Base-by-base conservation (phyloP, 2,113 vertebrate species). In the Pedionomus torquatus region DNA sequence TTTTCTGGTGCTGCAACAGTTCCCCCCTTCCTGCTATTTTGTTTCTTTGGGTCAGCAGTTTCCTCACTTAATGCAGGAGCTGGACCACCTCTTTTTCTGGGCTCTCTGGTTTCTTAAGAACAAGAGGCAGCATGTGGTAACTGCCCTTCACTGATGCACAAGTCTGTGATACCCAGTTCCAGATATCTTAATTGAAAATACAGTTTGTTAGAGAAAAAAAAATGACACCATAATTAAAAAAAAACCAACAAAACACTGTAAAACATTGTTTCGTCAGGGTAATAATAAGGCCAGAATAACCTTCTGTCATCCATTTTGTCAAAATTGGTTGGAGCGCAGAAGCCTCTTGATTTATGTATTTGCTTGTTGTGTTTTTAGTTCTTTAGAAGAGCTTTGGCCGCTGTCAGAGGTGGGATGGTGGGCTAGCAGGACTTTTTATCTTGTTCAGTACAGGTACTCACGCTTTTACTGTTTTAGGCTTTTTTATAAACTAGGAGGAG, bases 181-280 rank as follows among this genome's bases (percentile, higher is more conserved):
- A 11, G 39, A 55, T 26, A 48, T 52, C 48, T 78, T 91, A 84
- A 93, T 97, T 92, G 95, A 76, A 96, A 69, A 94, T 41, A 23
- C 43, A 48, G 35, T 80, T 77, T 94, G 60, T 80, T 86, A 82
- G 51, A 48, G 44, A 49, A 79, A 87, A 79, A 87, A 89, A 91
- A 49, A 68, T 61, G 89, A 80, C 69, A 91, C 26, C 63, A 80
- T 91, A 96, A 95, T 91, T 93, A 91, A 68, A 77, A 89, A 65
- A 92, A n/a, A n/a, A n/a, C n/a, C n/a, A n/a, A n/a, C n/a, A n/a
- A n/a, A n/a, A n/a, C n/a, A 13, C 44, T 72, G 37, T 72, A 87
- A 95, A 96, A 94, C 93, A 89, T 78, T 2, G 0, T 95, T 93
- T 94, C 95, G 92, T 95, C 82, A 55, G 95, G 93, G 95, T 95